Evolutionary conservation across 2,797 vertebrate genomes (phyloP), one percentile per base, ranked within the genome.

Genomic region (Oceanodroma leucorhoa): DNA sequence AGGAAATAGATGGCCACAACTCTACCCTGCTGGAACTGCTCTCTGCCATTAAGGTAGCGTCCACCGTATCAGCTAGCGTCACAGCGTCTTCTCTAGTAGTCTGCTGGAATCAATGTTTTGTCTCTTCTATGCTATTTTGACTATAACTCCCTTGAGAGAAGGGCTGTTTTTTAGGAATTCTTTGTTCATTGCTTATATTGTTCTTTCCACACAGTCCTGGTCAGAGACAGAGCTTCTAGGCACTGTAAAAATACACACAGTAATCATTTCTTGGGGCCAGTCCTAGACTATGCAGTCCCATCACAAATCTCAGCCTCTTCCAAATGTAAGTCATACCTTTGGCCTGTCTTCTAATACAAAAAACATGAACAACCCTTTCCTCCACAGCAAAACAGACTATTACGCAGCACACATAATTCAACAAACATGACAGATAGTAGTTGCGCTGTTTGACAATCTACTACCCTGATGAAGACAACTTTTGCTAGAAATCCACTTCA

Each of bases 241-340:
- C 76, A 77, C 79, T 53, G 53, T 77, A 70, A 91, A 94, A 94
- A 96, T 48, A 83, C 76, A 93, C 85, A 43, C 64, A 87, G 83
- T 43, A 80, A 94, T 94, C 3, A 45, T 8, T 91, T 77, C 57
- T 90, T 91, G 85, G 79, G 91, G 61, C 87, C 51, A 27, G 82
- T n/a, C 87, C 90, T 80, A n/a, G 71, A 55, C 67, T 50, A 1
- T 9, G 45, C 67, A 94, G 92, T 89, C 76, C 65, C 80, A 83
- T 82, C 91, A 83, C 60, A 91, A 77, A 86, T 14, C 65, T 77
- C 83, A 77, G 85, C 48, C 79, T 91, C 83, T 95, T 96, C 94
- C 95, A 95, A 83, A 91, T 32, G 7, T 10, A 84, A 95, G 83
- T 91, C 90, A 95, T 86, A 81, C 76, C 77, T 88, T 14, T 96